Base-by-base conservation (phyloP, 2,888 invertebrate genomes). In the Steinernema hermaphroditum region DNA sequence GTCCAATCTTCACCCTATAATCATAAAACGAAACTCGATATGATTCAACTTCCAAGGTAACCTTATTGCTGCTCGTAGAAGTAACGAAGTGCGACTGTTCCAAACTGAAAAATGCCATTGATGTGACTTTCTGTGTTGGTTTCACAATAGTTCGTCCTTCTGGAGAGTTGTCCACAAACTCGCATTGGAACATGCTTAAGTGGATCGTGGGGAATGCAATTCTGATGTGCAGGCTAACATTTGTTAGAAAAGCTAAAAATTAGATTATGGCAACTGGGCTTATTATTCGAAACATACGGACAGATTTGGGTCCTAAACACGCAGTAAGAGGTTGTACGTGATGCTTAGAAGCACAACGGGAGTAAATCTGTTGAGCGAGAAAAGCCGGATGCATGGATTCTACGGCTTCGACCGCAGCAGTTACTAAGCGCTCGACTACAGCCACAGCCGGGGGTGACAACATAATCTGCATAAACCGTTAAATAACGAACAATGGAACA, bases 281-380 rank as follows among this genome's bases (percentile, higher is more conserved):
- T n/a, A n/a, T n/a, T n/a, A n/a, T n/a, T n/a, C n/a, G n/a, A n/a
- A 27, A 54, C 54, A 8, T 54, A 54, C 54, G 24, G 22, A 27
- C 27, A n/a, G 46, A 44, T 68, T 57, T 29, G 70, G 32, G 80
- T 72, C 41, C 49, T 34, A 44, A 78, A 77, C 1, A 82, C 24
- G 78, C 78, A 0, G 79, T 83, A 44, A 85, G 72, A 16, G 85
- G 85, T 72, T 85, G 85, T 6, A 75, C 68, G 73, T 85, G 85
- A 14, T 75, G 76, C 29, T 69, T 71, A 57, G 80, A 34, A 2
- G 79, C 75, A 74, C 85, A 85, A 27, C 75, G 73, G 8, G 75
- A n/a, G 72, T 85, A 84, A 27, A 79, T 75, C 34, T 73, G 72
- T 68, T 85, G 83, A 14, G 81, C 79, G 0, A 85, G 44, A 68